Percentiles rank a stretch among this genome's conserved stretches.
Conservation (phyloP, 2,888 invertebrate genomes). For the Diadegma fenestrale region DNA sequence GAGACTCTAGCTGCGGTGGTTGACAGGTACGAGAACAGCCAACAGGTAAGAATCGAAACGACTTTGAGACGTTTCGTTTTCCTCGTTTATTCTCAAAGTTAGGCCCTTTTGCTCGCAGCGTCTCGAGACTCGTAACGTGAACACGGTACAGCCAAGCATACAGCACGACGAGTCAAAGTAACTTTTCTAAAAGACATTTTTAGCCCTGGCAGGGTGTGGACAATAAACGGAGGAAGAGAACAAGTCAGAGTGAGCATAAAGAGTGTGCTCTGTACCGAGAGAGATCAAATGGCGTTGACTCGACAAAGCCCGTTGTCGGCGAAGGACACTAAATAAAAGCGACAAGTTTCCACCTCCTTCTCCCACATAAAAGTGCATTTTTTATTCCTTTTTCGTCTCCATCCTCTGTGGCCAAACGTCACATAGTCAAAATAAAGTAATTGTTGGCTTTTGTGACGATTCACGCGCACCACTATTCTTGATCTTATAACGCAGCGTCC, state of each 20-base stretch:
- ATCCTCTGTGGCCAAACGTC: conserved; percentile 66
- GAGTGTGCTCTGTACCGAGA: conserved; percentile 42
- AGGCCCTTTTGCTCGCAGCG: conserved; percentile 10
- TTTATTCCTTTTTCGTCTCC: conserved; percentile 34
- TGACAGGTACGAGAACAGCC: conserved; percentile 73
- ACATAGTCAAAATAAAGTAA: conserved; percentile 83
- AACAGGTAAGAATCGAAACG: conserved; percentile 7
- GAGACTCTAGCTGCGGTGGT: conserved; percentile 55
- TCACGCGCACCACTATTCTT: conserved; percentile 3
- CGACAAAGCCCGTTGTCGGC: conserved; percentile 53
- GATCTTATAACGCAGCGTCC: conserved; percentile 1
- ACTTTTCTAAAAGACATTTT: conserved; percentile 38
- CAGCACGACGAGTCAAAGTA: too few species aligned
- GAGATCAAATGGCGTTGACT: conserved; percentile 46
- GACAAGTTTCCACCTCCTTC: conserved; percentile 7
- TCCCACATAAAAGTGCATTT: not conserved
- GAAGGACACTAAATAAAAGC: conserved; percentile 28
- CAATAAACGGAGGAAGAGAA: conserved; percentile 27
- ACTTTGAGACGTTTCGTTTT: not conserved
- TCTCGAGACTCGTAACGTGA: not conserved
- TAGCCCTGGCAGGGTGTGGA: not conserved
- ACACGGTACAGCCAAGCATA: too few species aligned
- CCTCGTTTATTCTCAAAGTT: not conserved
- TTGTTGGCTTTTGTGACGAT: conserved; percentile 77
- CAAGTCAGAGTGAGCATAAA: conserved; percentile 31